Evolutionary conservation across 2,888 invertebrate genomes (phyloP).

Genomic region (Heliconius ismenius): DNA sequence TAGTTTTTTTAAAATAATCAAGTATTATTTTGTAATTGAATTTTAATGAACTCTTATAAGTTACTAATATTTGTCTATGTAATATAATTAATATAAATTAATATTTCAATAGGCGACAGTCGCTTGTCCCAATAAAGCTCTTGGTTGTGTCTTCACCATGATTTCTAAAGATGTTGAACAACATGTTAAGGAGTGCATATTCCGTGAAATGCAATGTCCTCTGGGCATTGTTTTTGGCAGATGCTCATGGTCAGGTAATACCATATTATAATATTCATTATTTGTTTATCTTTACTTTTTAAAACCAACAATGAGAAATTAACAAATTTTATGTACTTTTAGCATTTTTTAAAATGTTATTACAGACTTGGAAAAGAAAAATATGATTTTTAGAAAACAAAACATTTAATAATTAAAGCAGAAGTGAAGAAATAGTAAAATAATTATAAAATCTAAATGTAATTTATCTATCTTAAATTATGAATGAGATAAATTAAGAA

Average conservation of each 20-base stretch:
- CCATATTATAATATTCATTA: too few species aligned
- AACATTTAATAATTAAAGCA: too few species aligned
- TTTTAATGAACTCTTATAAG: neutral
- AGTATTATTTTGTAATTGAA: neutral
- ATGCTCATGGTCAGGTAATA: conserved; percentile 72
- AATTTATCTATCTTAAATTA: too few species aligned
- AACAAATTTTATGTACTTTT: too few species aligned
- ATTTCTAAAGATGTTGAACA: conserved; percentile 55
- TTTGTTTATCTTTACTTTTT: too few species aligned
- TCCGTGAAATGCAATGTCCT: conserved; percentile 69
- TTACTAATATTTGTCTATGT: neutral
- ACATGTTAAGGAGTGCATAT: conserved; percentile 72
- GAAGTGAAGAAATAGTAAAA: too few species aligned
- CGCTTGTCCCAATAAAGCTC: conserved; percentile 63
- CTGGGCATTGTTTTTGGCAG: conserved; percentile 66
- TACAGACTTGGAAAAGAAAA: too few species aligned
- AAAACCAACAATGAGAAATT: too few species aligned
- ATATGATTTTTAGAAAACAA: too few species aligned
- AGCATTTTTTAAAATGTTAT: too few species aligned
- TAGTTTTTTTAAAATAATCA: neutral
- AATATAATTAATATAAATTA: neutral
- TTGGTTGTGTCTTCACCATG: conserved; percentile 66
- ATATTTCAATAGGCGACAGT: conserved; percentile 57
- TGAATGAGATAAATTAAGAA: too few species aligned
- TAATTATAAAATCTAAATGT: too few species aligned